These are phyloP conservation scores for Leucoraja ocellata DNA, from an alignment of 2,797 vertebrate species.

Conservation along the genomic window DNA sequence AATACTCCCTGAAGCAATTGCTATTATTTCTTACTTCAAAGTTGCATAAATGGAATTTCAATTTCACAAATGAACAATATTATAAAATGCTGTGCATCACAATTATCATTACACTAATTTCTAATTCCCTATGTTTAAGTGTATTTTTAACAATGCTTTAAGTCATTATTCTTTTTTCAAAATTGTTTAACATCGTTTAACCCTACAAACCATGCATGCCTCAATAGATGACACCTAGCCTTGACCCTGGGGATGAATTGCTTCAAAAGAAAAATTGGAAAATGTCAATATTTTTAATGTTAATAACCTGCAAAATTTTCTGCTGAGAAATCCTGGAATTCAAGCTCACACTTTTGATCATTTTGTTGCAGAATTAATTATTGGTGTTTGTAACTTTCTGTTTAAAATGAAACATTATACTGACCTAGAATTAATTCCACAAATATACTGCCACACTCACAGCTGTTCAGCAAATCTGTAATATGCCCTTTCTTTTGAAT, in stretches of 20 bases:
- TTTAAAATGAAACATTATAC: neutral
- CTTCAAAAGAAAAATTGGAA: neutral
- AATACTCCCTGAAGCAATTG: constrained; percentile 1
- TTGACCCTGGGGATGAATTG: neutral
- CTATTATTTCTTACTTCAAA: constrained; percentile 8
- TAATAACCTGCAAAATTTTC: neutral
- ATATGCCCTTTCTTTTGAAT: neutral
- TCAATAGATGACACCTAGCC: neutral
- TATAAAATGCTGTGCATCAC: neutral
- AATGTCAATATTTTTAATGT: neutral
- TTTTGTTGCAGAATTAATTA: neutral
- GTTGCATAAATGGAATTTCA: neutral
- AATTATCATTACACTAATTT: neutral
- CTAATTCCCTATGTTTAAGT: neutral
- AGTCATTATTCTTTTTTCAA: neutral
- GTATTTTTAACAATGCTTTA: neutral
- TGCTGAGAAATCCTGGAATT: neutral
- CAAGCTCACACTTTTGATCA: neutral
- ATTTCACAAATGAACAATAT: neutral
- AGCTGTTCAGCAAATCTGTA: neutral
- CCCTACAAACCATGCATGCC: neutral
- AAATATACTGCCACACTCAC: neutral
- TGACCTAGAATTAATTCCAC: neutral
- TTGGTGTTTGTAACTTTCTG: neutral
- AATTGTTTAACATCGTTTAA: neutral